phyloP scores from a whole-genome alignment of 2,113 vertebrate genomes.

The Melanerpes formicivorus region DNA sequence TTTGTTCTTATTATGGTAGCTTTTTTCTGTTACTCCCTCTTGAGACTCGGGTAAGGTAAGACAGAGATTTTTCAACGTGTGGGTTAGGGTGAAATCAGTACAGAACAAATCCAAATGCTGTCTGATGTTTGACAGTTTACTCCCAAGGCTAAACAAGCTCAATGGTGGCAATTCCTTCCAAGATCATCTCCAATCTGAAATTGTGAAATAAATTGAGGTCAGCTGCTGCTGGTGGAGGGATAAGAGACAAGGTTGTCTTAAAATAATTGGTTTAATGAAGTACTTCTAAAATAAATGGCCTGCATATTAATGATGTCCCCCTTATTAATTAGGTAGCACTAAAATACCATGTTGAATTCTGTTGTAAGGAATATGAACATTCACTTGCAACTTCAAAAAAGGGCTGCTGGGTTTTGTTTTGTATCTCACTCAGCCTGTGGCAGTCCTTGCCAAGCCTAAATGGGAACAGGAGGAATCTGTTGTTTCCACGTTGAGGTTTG shows the following conservation, averaged over 20 bases:
- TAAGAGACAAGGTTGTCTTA: background rate
- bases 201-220: background rate
- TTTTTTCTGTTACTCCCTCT: background rate
- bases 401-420: background rate
- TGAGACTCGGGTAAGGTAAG: background rate
- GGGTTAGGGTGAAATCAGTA: background rate
- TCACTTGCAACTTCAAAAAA: background rate
- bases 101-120: background rate
- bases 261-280: slow-evolving; percentile 26
- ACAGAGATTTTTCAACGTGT: background rate
- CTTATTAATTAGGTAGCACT: background rate
- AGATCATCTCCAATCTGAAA: background rate
- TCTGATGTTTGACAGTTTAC: background rate
- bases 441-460: background rate
- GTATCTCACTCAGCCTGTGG: background rate
- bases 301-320: background rate
- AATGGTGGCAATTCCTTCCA: background rate
- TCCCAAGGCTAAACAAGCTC: background rate
- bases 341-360: background rate
- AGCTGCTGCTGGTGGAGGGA: background rate
- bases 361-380: background rate
- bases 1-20: background rate
- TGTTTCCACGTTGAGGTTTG: background rate
- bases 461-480: background rate
- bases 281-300: slow-evolving; percentile 23